Evolutionary conservation across 2,113 vertebrate species (phyloP).

Genomic region (Microcebus tavaratra): DNA sequence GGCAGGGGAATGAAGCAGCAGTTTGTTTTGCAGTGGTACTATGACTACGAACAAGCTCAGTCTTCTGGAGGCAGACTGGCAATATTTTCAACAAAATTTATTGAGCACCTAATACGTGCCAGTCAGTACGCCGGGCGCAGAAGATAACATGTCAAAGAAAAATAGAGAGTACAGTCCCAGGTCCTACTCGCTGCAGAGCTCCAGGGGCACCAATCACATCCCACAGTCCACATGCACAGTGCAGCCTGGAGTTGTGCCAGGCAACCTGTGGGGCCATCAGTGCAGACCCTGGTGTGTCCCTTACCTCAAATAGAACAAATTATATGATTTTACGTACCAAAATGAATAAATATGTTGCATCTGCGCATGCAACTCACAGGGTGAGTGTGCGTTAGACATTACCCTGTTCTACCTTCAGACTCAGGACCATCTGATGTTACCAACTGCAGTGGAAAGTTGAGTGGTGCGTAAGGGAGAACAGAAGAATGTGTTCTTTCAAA

Average conservation of each 20-base stretch:
- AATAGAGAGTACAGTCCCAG: neutral
- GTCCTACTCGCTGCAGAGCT: neutral
- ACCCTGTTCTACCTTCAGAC: neutral
- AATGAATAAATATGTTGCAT: neutral
- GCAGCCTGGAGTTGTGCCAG: neutral
- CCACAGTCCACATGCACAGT: fast-evolving
- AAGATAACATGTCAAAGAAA: neutral
- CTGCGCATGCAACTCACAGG: neutral
- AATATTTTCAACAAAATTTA: neutral
- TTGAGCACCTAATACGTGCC: neutral
- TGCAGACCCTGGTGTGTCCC: neutral
- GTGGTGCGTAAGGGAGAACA: neutral
- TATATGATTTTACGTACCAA: neutral
- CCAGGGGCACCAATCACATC: neutral
- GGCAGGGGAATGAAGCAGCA: neutral
- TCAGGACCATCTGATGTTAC: neutral
- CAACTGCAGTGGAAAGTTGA: neutral
- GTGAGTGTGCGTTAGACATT: neutral
- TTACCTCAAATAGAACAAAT: neutral
- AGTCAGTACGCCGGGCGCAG: neutral
- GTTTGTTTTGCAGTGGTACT: neutral
- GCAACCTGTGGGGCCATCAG: neutral
- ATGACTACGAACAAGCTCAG: neutral
- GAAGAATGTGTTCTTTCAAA: neutral
- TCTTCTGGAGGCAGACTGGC: neutral